Percentiles rank a stretch among this genome's conserved stretches.
Conservation (phyloP, 2,113 vertebrate genomes). For the Ranitomeya imitator region DNA sequence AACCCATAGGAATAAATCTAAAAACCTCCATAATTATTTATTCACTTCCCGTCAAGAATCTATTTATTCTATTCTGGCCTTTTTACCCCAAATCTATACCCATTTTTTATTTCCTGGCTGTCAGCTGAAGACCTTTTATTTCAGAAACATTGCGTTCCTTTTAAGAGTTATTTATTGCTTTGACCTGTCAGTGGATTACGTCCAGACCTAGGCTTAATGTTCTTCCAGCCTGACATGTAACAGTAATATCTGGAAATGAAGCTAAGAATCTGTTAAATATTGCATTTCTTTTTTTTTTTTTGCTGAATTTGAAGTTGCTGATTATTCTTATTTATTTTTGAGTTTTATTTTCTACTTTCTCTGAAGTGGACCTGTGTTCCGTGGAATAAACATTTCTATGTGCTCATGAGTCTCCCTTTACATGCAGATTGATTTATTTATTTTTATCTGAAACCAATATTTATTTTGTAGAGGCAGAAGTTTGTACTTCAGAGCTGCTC, state of each 20-base stretch:
- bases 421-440: no score
- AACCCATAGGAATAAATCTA: not conserved
- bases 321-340: not conserved
- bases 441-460: not conserved
- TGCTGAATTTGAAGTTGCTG: not conserved
- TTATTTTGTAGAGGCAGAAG: no score
- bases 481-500: slow-evolving; percentile 1
- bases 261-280: no score
- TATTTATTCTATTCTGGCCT: not conserved
- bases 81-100: not conserved
- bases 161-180: slow-evolving; percentile 32
- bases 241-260: not conserved
- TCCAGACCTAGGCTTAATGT: not conserved
- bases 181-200: slow-evolving; percentile 14
- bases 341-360: not conserved
- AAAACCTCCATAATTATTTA: not conserved
- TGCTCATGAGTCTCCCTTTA: not conserved
- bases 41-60: not conserved
- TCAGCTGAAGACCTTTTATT: not conserved
- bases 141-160: slow-evolving; percentile 10
- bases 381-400: not conserved
- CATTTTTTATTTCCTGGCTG: slow-evolving; percentile 1
- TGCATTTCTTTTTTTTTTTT: not conserved
- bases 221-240: slow-evolving; percentile 13
- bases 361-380: not conserved